Conservation (phyloP, 2,797 vertebrate species). For the Xenentodon cancila region DNA sequence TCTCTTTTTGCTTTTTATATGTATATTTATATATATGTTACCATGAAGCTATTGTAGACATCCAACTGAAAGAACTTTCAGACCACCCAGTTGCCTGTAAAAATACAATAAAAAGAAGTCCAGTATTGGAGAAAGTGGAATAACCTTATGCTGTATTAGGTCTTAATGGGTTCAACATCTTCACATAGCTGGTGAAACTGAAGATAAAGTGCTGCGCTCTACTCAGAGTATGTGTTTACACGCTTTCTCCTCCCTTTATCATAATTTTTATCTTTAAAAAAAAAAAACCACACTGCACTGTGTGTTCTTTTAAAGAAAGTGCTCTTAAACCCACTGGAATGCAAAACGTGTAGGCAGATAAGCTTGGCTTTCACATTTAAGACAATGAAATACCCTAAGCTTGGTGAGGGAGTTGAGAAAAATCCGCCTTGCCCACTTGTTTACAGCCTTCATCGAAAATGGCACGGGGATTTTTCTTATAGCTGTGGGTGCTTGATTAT, state of each 20-base stretch:
- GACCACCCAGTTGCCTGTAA: too few relatives aligned
- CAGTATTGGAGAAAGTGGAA: background rate
- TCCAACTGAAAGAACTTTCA: too few relatives aligned
- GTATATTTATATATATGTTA: too few relatives aligned
- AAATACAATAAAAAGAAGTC: background rate
- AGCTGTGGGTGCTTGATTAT: background rate
- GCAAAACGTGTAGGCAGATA: too few relatives aligned
- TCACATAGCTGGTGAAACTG: conserved; percentile 21
- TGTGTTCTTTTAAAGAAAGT: too few relatives aligned
- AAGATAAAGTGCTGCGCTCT: conserved; percentile 26
- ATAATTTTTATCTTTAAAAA: background rate
- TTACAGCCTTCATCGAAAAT: conserved; percentile 1
- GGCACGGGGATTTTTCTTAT: conserved; percentile 1
- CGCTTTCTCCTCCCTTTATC: too few relatives aligned
- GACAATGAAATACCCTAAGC: background rate
- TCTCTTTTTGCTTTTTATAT: too few relatives aligned
- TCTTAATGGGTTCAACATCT: conserved; percentile 2
- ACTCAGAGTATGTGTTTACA: background rate
- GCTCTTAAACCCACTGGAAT: too few relatives aligned
- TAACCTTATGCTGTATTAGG: background rate
- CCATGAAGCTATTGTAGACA: too few relatives aligned
- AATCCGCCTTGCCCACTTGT: background rate
- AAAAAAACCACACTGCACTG: background rate
- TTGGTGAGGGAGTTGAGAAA: background rate
- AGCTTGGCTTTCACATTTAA: background rate